These are phyloP conservation scores for Glandiceps talaboti DNA, from an alignment of 53 echinoderm and acorn worm species.

Conservation along the genomic window DNA sequence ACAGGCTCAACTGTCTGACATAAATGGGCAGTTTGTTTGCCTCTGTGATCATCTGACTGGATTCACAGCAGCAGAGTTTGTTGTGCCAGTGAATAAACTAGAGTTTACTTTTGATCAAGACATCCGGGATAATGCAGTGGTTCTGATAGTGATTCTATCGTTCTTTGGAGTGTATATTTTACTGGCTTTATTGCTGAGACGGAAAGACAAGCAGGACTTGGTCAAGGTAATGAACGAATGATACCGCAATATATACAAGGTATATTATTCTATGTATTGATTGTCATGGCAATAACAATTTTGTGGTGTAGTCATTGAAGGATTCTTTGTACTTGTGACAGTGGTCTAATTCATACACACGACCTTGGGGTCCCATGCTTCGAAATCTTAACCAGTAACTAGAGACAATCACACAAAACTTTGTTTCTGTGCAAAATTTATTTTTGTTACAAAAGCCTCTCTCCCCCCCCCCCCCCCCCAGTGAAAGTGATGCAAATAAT, in stretches of 20 bases:
- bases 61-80: constrained; percentile 42
- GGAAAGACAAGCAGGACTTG: constrained; percentile 58
- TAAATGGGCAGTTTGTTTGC: constrained; percentile 3
- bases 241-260: not conserved
- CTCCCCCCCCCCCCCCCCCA: too few species aligned
- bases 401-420: too few species aligned
- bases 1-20: not conserved
- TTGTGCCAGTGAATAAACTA: constrained; percentile 51
- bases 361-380: too few species aligned
- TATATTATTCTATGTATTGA: too few species aligned
- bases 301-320: too few species aligned
- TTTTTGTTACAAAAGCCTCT: too few species aligned
- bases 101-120: constrained; percentile 48
- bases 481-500: too few species aligned
- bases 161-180: constrained; percentile 40
- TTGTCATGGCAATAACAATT: too few species aligned
- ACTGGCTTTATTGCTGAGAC: constrained; percentile 42
- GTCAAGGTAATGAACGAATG: constrained; percentile 31
- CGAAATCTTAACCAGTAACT: too few species aligned
- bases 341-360: too few species aligned
- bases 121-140: constrained; percentile 32
- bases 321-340: too few species aligned
- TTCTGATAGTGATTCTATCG: constrained; percentile 26
- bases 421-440: too few species aligned
- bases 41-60: constrained; percentile 53